Evolutionary conservation across 2,888 invertebrate species (phyloP), one percentile per base, ranked within the genome.

Genomic region (Diploptera punctata): DNA sequence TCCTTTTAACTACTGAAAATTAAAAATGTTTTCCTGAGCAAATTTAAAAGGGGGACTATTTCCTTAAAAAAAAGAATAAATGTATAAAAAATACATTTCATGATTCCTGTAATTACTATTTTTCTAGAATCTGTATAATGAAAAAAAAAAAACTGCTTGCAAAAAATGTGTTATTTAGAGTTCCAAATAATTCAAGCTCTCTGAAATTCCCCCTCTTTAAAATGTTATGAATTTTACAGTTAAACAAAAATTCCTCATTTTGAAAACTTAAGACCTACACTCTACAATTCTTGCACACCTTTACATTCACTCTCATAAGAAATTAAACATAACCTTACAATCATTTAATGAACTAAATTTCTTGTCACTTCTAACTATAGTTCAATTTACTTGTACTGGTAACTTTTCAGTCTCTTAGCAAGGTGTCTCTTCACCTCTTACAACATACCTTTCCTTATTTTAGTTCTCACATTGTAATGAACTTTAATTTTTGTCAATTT

Each of bases 11-110:
- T 21, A 18, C 31, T 16, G 16, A 57, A 62, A 65, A 65, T 38
- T 38, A 62, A 62, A 62, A 18, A 18, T n/a, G 24, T 65, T n/a
- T n/a, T 65, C 65, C 65, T 65, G 65, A 44, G 65, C 65, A 65
- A 65, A 47, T 65, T 47, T 65, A 47, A 65, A 62, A 47, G 47
- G 10, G 26, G 44, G 65, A 29, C 65, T 26, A 65, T n/a, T 54
- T 54, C 54, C 9, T 24, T 21, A 54, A 54, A 26, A 54, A 54
- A 54, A 52, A 52, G n/a, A n/a, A n/a, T n/a, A n/a, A n/a, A n/a
- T n/a, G n/a, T n/a, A n/a, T n/a, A n/a, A n/a, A n/a, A n/a, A 19
- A 3, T 52, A 24, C 21, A 13, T 52, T 24, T 19, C 47, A 47
- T 7, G 18, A 18, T 47, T 18, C 47, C 18, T 44, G 44, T 44